phyloP scores from a whole-genome alignment of 2,888 invertebrate genomes.

The Abrostola triplasia region DNA sequence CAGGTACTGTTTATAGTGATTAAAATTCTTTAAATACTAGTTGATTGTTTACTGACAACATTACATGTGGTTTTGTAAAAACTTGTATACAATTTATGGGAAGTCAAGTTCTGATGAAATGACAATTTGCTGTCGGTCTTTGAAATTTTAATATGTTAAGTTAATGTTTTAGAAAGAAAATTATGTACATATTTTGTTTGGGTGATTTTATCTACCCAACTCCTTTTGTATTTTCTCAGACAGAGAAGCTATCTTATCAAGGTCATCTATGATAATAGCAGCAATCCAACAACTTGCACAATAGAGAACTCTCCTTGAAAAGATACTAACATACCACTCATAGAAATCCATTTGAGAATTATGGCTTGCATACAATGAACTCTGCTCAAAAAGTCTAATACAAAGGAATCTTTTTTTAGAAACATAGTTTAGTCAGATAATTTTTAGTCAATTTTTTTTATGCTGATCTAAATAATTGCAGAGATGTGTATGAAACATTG shows the following conservation, averaged over 20 bases:
- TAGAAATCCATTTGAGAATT: constrained; percentile 22
- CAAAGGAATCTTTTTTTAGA: too few relatives aligned
- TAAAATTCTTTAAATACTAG: constrained; percentile 55
- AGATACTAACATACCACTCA: constrained; percentile 9
- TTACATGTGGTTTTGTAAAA: constrained; percentile 40
- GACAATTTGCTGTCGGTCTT: neutral
- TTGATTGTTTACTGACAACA: constrained; percentile 54
- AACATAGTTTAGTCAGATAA: too few relatives aligned
- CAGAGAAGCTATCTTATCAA: constrained; percentile 30
- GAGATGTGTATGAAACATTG: too few relatives aligned
- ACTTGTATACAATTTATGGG: constrained; percentile 18
- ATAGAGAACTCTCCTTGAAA: constrained; percentile 24
- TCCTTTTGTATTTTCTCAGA: constrained; percentile 40
- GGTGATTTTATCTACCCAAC: constrained; percentile 18
- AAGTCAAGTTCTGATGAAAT: constrained; percentile 6
- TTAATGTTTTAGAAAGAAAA: neutral
- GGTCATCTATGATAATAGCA: constrained; percentile 44
- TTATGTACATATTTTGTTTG: constrained; percentile 11
- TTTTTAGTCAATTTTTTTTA: too few relatives aligned
- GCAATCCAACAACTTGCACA: constrained; percentile 33
- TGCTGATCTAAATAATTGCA: too few relatives aligned
- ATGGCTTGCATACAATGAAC: too few relatives aligned
- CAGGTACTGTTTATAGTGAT: constrained; percentile 60
- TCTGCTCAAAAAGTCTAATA: too few relatives aligned
- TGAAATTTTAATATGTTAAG: neutral